phyloP scores from a whole-genome alignment of 2,888 invertebrate genomes.

The Nymphalis c-album region DNA sequence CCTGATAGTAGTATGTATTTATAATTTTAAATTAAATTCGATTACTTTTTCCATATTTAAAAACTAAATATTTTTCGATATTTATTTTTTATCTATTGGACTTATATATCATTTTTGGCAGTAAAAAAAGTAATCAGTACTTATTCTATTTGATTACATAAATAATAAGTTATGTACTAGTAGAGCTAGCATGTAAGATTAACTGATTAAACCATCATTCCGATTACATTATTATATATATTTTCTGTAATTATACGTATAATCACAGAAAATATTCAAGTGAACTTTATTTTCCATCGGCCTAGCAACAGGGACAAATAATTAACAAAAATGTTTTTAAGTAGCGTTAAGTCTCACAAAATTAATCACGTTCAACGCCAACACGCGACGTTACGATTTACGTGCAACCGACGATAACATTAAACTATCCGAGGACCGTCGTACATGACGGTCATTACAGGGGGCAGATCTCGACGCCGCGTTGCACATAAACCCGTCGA shows the following conservation, averaged over 20 bases:
- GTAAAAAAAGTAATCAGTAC: too few species aligned
- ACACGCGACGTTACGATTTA: slow-evolving; percentile 11
- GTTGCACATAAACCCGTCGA: slow-evolving; percentile 18
- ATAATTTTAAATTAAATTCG: too few species aligned
- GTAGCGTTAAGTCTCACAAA: slow-evolving; percentile 1
- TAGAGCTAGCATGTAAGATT: neutral
- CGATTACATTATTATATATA: neutral
- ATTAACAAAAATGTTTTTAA: slow-evolving; percentile 3
- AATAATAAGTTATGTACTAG: neutral
- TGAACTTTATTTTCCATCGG: neutral
- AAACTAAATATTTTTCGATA: too few species aligned
- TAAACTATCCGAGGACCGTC: neutral
- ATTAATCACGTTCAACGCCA: slow-evolving; percentile 15
- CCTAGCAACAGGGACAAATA: neutral
- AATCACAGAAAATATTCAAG: neutral
- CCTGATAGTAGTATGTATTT: too few species aligned
- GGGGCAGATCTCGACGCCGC: slow-evolving; percentile 9
- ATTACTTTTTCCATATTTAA: too few species aligned
- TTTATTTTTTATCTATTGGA: too few species aligned
- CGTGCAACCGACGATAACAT: slow-evolving; percentile 21
- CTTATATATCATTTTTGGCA: too few species aligned
- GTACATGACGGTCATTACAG: neutral
- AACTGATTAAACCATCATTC: too few species aligned
- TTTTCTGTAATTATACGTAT: neutral
- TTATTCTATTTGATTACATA: neutral